A percentile compares a stretch with the other conserved stretches of the same genome.
Evolutionary conservation across 2,113 vertebrate genomes (phyloP).

Genomic region (Sclerurus mexicanus): DNA sequence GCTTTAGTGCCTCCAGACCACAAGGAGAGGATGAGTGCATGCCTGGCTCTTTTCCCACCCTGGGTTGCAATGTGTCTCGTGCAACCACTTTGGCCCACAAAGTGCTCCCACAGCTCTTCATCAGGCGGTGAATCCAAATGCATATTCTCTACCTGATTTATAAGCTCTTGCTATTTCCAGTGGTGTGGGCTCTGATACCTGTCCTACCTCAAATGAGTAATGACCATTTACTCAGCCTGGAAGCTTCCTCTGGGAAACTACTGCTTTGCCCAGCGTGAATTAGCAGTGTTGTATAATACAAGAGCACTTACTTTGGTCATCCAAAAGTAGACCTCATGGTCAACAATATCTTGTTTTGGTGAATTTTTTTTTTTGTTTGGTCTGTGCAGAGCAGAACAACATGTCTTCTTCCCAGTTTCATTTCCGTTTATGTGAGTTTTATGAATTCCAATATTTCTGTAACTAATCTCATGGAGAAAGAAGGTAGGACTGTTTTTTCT

Average conservation of each 20-base stretch:
- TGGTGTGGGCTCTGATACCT: background rate
- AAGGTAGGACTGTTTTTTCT: rapidly evolving
- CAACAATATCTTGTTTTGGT: background rate
- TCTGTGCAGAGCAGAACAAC: background rate
- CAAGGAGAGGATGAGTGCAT: rapidly evolving
- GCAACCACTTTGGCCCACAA: background rate
- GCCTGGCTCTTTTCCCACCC: background rate
- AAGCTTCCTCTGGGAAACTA: background rate
- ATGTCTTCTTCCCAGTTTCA: background rate
- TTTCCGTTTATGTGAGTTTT: background rate
- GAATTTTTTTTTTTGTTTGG: background rate
- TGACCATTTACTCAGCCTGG: background rate
- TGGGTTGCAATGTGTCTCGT: rapidly evolving
- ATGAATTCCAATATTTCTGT: background rate
- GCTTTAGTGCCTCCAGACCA: background rate
- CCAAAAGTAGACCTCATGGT: background rate
- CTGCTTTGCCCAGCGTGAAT: background rate
- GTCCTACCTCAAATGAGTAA: background rate
- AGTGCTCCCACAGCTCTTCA: background rate
- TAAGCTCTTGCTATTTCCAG: rapidly evolving
- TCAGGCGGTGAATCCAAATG: background rate
- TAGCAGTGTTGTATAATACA: too few species aligned
- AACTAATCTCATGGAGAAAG: background rate
- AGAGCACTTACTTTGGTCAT: background rate
- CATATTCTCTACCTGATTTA: rapidly evolving